Base-by-base conservation (phyloP, 1,140 invertebrate genomes). In the Diorhabda carinulata region DNA sequence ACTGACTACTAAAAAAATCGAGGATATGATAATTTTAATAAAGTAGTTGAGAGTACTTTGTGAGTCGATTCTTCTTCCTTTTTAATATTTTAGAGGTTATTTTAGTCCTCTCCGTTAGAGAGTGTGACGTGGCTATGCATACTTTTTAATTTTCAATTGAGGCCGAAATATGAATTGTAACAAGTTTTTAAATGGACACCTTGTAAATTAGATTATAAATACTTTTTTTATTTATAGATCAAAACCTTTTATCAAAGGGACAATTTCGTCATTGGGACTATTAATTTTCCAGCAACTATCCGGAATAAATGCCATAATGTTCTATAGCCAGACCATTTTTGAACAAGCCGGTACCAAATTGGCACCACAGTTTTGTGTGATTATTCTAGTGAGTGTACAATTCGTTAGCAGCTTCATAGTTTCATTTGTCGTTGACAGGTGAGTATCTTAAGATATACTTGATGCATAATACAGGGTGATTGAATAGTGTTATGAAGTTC, bases 301-400 rank as follows among this genome's bases (percentile, higher is more conserved):
- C 5, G 93, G 93, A 10, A 92, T 92, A 73, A 94, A 94, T 79
- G 90, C 90, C 3, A 89, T 96, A 2, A 85, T 94, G 40, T 93
- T 94, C 80, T 94, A 92, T 78, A 87, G 91, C 71, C 86, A 88
- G 45, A 83, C 81, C 2, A 94, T 92, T 75, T 94, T 92, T 74
- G 72, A 81, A 2, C 82, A 84, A 7, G 85, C 90, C 7, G 86
- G 87, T 0, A 86, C 78, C 84, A 2, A 69, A 76, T 73, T 5
- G 64, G 92, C 2, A 78, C 87, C 58, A 77, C 87, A 2, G 80
- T 83, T 5, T 75, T 89, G 44, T 0, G 88, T 92, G 3, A 93
- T 95, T 66, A 87, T 95, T 52, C 85, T 96, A 67, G 93, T 92
- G 10, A 76, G 82, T 9, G 89, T 93, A 0, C 87, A 88, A 81